These are phyloP conservation scores for Nymphalis polychloros DNA, from an alignment of 2,888 invertebrate species.

Conservation along the genomic window DNA sequence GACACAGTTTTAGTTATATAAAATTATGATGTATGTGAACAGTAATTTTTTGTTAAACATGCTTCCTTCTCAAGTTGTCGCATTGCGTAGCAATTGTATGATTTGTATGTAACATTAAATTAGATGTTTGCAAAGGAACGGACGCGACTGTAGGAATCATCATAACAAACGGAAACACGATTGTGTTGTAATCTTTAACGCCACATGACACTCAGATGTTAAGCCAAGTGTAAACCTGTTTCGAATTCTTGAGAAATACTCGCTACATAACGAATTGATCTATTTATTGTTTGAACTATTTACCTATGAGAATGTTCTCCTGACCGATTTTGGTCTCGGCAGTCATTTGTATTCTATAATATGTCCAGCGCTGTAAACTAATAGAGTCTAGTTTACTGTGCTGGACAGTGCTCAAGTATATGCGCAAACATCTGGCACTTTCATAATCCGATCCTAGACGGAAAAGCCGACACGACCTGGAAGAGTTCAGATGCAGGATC, in stretches of 20 bases:
- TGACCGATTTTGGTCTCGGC: no score
- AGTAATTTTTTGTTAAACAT: constrained; percentile 18
- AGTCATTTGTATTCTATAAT: no score
- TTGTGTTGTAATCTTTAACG: constrained; percentile 31
- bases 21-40: constrained; percentile 8
- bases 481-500: no score
- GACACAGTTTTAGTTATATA: constrained; percentile 8
- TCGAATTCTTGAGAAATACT: not conserved
- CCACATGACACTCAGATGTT: constrained; percentile 23
- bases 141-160: constrained; percentile 29
- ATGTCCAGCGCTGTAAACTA: no score
- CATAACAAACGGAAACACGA: constrained; percentile 33
- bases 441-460: no score
- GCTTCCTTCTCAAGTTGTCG: constrained; percentile 23
- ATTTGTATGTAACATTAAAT: constrained; percentile 31
- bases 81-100: constrained; percentile 20
- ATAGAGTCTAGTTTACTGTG: no score
- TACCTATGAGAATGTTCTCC: no score
- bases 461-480: no score
- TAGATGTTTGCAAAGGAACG: constrained; percentile 33
- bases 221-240: constrained; percentile 19
- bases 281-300: not conserved
- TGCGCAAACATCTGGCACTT: no score
- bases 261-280: not conserved
- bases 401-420: no score